Conservation (phyloP, 2,888 invertebrate genomes). For the Lydus trimaculatus region DNA sequence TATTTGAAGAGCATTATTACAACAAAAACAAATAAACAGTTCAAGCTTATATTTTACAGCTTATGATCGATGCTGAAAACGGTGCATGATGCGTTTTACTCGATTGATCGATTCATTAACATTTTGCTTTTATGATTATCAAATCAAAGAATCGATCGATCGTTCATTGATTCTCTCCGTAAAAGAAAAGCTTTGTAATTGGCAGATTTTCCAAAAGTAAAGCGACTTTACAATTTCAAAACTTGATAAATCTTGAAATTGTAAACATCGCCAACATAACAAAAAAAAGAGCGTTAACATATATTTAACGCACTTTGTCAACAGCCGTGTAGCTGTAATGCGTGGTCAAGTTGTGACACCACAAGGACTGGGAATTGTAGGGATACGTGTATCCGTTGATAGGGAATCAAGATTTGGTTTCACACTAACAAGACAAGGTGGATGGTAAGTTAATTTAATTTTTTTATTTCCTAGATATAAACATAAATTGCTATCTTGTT, state of each 20-base stretch:
- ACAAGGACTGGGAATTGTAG: constrained; percentile 95
- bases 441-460: constrained; percentile 79
- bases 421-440: constrained; percentile 90
- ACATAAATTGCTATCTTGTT: background rate
- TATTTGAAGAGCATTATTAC: constrained; percentile 38
- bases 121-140: background rate
- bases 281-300: constrained; percentile 19
- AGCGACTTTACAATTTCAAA: constrained; percentile 29
- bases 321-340: constrained; percentile 98
- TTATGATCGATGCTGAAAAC: constrained; percentile 37
- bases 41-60: constrained; percentile 38
- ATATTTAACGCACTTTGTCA: constrained; percentile 50
- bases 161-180: background rate
- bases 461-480: too few relatives aligned
- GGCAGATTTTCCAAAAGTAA: constrained; percentile 13
- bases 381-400: constrained; percentile 96
- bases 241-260: constrained; percentile 19
- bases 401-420: constrained; percentile 94
- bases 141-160: background rate
- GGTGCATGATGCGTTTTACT: constrained; percentile 30
- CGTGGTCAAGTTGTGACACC: constrained; percentile 95
- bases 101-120: constrained; percentile 10
- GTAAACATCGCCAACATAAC: constrained; percentile 19
- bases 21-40: constrained; percentile 32
- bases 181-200: constrained; percentile 14